These are phyloP conservation scores for Melanotaenia trifasciata DNA, from an alignment of 2,797 vertebrate species.

Conservation along the genomic window DNA sequence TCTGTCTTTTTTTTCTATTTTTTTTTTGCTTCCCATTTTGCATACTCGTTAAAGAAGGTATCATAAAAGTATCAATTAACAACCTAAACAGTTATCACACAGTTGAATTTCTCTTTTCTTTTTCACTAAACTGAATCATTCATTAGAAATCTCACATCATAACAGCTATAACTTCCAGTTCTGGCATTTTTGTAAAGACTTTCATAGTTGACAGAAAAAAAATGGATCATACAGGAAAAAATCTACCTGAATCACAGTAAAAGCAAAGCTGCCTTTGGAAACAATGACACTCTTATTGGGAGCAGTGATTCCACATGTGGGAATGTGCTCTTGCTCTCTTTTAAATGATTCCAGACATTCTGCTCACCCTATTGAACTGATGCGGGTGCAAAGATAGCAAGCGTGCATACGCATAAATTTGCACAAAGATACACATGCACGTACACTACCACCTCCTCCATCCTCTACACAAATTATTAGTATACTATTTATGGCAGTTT, in stretches of 20 bases:
- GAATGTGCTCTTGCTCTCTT: constrained; percentile 72
- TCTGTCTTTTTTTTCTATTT: too few relatives aligned
- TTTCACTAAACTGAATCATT: constrained; percentile 13
- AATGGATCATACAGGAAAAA: constrained; percentile 65
- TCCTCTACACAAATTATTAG: background rate
- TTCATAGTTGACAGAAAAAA: constrained; percentile 56
- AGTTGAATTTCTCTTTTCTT: constrained; percentile 5
- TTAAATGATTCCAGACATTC: constrained; percentile 82
- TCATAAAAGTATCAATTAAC: constrained; percentile 2
- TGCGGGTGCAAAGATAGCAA: constrained; percentile 29
- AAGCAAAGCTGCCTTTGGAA: constrained; percentile 75
- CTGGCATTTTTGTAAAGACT: constrained; percentile 28
- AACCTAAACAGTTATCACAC: background rate
- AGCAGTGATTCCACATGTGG: constrained; percentile 77
- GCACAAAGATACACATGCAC: constrained; percentile 5
- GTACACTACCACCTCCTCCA: background rate
- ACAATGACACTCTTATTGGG: constrained; percentile 78
- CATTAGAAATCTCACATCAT: constrained; percentile 15
- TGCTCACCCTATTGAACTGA: constrained; percentile 66
- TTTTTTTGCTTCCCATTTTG: background rate
- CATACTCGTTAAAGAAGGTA: background rate
- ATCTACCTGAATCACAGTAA: constrained; percentile 73
- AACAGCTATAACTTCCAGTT: constrained; percentile 8
- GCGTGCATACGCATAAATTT: constrained; percentile 9
- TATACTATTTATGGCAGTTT: constrained; percentile 4